Evolutionary conservation across 1,140 invertebrate species (phyloP).

Genomic region (Dysdera silvatica): DNA sequence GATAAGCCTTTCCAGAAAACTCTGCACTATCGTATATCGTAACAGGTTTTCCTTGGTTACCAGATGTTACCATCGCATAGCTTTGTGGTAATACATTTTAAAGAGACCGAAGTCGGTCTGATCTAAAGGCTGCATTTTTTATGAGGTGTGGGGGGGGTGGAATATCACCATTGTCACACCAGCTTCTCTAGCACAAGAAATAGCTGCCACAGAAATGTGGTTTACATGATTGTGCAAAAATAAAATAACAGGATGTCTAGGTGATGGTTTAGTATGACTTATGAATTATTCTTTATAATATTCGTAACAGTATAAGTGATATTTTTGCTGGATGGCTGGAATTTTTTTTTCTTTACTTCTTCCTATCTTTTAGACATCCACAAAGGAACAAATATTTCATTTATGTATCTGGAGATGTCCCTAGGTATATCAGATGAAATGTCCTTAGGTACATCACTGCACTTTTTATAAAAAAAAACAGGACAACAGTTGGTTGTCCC

Average conservation of each 20-base stretch:
- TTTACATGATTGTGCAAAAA: conserved; percentile 44
- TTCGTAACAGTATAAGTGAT: too few species aligned
- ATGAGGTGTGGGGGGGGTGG: conserved; percentile 34
- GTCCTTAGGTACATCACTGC: too few species aligned
- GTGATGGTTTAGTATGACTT: conserved; percentile 36
- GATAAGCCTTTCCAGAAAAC: conserved; percentile 41
- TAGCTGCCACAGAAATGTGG: conserved; percentile 37
- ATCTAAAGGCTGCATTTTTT: conserved; percentile 35
- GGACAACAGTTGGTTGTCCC: too few species aligned
- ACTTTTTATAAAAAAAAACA: too few species aligned
- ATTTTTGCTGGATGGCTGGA: too few species aligned
- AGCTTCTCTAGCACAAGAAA: conserved; percentile 35
- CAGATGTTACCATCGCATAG: conserved; percentile 48
- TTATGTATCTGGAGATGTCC: too few species aligned
- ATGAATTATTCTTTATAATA: too few species aligned
- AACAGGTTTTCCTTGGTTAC: conserved; percentile 47
- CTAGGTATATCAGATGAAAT: too few species aligned
- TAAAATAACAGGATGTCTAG: conserved; percentile 39
- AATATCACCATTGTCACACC: conserved; percentile 34
- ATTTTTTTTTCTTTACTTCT: too few species aligned
- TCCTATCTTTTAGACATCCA: too few species aligned
- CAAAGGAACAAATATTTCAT: too few species aligned
- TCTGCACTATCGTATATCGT: conserved; percentile 47
- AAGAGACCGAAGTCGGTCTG: conserved; percentile 31
- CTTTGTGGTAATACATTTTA: conserved; percentile 27